phyloP scores from a whole-genome alignment of 2,797 vertebrate genomes.

The Ceryle rudis region DNA sequence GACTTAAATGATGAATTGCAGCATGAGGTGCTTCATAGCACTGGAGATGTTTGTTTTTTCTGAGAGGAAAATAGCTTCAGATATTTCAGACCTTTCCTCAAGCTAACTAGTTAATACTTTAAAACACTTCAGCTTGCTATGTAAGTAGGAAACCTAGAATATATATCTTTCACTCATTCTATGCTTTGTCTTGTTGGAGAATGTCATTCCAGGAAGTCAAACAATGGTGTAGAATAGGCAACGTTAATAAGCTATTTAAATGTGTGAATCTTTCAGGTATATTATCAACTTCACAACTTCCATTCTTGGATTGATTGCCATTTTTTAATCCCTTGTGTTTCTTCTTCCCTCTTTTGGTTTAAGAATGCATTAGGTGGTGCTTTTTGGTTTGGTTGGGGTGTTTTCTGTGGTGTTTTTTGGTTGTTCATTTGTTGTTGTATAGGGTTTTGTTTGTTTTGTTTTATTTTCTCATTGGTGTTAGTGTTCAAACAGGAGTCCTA shows the following conservation, averaged over 20 bases:
- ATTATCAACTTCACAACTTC: not conserved
- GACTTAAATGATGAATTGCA: not conserved
- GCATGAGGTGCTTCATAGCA: not conserved
- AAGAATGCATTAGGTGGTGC: not conserved
- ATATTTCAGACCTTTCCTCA: not conserved
- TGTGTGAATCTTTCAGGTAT: not conserved
- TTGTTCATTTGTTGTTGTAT: too few species aligned
- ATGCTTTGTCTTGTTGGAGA: not conserved
- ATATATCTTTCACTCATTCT: not conserved
- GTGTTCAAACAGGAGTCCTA: not conserved
- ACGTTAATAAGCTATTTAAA: not conserved
- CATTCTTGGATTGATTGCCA: not conserved
- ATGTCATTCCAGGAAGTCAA: rapidly evolving
- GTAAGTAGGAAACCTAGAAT: not conserved
- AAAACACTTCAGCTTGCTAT: not conserved
- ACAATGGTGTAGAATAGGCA: not conserved
- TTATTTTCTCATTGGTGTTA: not conserved
- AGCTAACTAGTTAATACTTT: not conserved
- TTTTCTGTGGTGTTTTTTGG: too few species aligned
- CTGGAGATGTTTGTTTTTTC: not conserved
- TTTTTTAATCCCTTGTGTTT: not conserved
- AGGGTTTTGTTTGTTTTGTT: not conserved
- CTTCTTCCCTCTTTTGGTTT: not conserved
- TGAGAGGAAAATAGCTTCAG: not conserved
- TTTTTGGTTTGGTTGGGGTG: too few species aligned